phyloP scores from a whole-genome alignment of 2,797 vertebrate genomes.

The Enoplosus armatus region DNA sequence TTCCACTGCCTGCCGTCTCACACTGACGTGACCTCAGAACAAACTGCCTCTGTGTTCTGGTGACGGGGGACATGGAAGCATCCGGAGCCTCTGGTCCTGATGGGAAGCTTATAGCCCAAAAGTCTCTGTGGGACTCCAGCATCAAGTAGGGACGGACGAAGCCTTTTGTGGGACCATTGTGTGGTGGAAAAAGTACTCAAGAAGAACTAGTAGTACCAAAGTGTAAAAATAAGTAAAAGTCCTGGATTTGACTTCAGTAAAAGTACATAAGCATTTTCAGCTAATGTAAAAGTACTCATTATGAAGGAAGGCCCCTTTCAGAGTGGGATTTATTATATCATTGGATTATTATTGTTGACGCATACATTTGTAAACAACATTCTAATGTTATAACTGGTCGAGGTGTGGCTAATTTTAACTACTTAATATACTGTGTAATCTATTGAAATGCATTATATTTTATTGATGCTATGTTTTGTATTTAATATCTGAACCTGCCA shows the following conservation, averaged over 20 bases:
- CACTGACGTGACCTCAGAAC: constrained; percentile 26
- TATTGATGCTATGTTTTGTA: background rate
- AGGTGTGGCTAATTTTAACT: background rate
- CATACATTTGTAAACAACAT: background rate
- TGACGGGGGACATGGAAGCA: constrained; percentile 36
- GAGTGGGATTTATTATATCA: too few relatives aligned
- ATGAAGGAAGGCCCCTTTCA: background rate
- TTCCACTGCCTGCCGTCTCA: constrained; percentile 55
- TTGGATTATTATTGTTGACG: background rate
- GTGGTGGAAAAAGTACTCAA: background rate
- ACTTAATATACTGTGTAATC: background rate
- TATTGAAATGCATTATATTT: background rate
- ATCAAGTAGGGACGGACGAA: background rate
- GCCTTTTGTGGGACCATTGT: background rate
- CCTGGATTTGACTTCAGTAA: background rate
- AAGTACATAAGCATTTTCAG: background rate
- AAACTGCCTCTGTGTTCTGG: constrained; percentile 39
- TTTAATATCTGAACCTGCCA: background rate
- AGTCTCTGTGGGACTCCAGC: constrained; percentile 39
- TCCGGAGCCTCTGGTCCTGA: constrained; percentile 46
- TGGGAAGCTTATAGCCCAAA: constrained; percentile 9
- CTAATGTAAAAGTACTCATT: background rate
- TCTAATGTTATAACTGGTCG: background rate
- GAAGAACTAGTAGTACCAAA: background rate
- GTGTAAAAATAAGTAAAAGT: background rate